phyloP scores from a whole-genome alignment of 2,888 invertebrate species.

The Himalopsyche tibetana region DNA sequence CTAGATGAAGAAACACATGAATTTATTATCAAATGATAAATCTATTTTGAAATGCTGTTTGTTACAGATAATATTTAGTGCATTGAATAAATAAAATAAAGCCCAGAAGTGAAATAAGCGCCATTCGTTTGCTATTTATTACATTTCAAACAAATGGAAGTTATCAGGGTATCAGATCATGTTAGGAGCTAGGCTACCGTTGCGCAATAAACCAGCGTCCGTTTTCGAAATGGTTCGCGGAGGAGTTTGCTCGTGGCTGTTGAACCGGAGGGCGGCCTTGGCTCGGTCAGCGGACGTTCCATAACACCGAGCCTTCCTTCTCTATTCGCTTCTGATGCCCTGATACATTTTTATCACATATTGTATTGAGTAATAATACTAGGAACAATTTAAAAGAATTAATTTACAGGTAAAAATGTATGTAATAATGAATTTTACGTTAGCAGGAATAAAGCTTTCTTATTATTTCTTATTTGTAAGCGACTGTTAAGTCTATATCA shows the following conservation, averaged over 20 bases:
- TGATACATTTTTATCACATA: conserved; percentile 51
- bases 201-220: conserved; percentile 50
- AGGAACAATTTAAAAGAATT: too few relatives aligned
- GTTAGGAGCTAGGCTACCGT: conserved; percentile 52
- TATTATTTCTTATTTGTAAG: too few relatives aligned
- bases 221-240: conserved; percentile 46
- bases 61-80: too few relatives aligned
- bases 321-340: conserved; percentile 50
- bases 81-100: background rate
- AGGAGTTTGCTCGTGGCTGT: conserved; percentile 69
- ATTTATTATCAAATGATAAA: too few relatives aligned
- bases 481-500: too few relatives aligned
- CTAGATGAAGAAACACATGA: too few relatives aligned
- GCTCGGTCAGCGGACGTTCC: conserved; percentile 66
- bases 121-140: conserved; percentile 8
- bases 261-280: conserved; percentile 77
- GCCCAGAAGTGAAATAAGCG: conserved; percentile 30
- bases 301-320: conserved; percentile 49
- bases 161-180: conserved; percentile 48
- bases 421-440: too few relatives aligned
- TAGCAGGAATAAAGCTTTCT: too few relatives aligned
- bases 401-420: background rate
- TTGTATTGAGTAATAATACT: background rate
- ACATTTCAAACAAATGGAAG: conserved; percentile 21
- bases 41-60: too few relatives aligned